These are phyloP conservation scores for Leptestheria dahalacensis DNA, from an alignment of 1,140 invertebrate genomes.

Conservation along the genomic window DNA sequence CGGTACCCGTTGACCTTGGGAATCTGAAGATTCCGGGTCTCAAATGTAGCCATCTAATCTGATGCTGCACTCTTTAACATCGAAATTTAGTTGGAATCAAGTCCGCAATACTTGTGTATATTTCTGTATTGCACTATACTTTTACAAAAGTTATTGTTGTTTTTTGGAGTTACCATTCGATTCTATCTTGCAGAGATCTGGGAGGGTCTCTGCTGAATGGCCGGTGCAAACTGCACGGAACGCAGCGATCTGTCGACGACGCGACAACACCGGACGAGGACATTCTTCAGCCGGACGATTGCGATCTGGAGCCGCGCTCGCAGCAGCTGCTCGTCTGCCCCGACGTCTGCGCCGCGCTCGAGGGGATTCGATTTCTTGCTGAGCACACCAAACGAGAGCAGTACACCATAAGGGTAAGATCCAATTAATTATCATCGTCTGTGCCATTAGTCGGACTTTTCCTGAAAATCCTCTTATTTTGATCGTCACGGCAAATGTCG, in stretches of 20 bases:
- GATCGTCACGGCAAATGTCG: too few species aligned
- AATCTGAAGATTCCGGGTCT: too few species aligned
- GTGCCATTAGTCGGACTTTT: constrained; percentile 7
- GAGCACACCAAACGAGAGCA: constrained; percentile 84
- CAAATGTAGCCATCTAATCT: not conserved
- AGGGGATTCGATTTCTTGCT: constrained; percentile 80
- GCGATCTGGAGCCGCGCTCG: constrained; percentile 12
- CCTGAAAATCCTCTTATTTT: not conserved
- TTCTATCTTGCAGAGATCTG: constrained; percentile 12
- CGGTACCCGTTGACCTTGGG: too few species aligned
- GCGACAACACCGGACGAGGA: constrained; percentile 16
- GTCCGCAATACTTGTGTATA: too few species aligned
- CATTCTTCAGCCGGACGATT: constrained; percentile 14
- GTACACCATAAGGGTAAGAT: constrained; percentile 67
- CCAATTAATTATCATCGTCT: not conserved
- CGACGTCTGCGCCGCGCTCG: constrained; percentile 81
- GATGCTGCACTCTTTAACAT: too few species aligned
- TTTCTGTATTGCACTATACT: too few species aligned
- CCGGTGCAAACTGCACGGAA: constrained; percentile 16
- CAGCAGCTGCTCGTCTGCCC: constrained; percentile 68
- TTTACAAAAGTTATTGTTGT: too few species aligned
- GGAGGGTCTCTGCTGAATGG: constrained; percentile 20
- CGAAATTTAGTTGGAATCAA: too few species aligned
- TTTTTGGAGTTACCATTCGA: not conserved
- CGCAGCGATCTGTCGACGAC: constrained; percentile 1